Evolutionary conservation across 2,888 invertebrate genomes (phyloP).

Genomic region (Euzophera pinguis): DNA sequence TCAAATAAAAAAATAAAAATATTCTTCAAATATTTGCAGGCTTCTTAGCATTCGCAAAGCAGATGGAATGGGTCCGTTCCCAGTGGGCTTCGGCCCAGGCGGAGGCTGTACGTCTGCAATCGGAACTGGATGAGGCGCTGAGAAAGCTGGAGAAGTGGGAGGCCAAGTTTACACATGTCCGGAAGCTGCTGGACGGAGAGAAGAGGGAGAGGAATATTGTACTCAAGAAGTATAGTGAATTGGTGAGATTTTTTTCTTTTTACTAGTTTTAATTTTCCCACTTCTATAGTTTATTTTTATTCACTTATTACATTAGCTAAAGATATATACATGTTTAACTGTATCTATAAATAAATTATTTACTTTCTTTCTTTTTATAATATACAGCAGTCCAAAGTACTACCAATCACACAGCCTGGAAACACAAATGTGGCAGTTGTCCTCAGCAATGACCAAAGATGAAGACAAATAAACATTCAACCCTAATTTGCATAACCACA

Average conservation of each 20-base stretch:
- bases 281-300: background rate
- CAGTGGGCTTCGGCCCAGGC: slow-evolving; percentile 85
- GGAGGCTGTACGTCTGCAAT: slow-evolving; percentile 86
- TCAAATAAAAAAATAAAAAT: no score
- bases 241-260: slow-evolving; percentile 71
- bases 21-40: slow-evolving; percentile 60
- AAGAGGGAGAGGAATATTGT: slow-evolving; percentile 84
- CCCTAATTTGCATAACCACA: no score
- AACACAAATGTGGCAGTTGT: no score
- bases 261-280: background rate
- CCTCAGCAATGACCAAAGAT: no score
- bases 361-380: no score
- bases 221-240: slow-evolving; percentile 85
- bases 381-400: no score
- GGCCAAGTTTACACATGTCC: slow-evolving; percentile 88
- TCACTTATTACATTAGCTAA: background rate
- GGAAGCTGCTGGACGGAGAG: slow-evolving; percentile 89
- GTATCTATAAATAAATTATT: no score
- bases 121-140: slow-evolving; percentile 84
- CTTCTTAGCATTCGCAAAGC: slow-evolving; percentile 85
- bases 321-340: no score
- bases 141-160: slow-evolving; percentile 87
- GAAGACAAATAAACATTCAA: no score
- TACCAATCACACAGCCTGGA: no score
- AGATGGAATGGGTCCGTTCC: slow-evolving; percentile 84